phyloP scores from a whole-genome alignment of 2,888 invertebrate genomes.

The Caenorhabditis sulstoni region DNA sequence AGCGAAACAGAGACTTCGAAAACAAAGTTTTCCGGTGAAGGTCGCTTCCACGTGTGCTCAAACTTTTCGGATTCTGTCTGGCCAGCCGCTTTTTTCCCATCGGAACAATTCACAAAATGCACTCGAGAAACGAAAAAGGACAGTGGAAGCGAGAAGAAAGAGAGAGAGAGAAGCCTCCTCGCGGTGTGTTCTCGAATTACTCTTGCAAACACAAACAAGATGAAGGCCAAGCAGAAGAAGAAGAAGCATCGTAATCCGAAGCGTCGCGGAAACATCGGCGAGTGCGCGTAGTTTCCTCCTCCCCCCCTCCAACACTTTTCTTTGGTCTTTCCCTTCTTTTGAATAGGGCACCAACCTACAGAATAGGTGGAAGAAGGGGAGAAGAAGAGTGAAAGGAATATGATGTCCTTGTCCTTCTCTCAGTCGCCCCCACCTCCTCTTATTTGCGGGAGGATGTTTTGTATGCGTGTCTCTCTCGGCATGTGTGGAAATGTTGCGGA shows the following conservation, averaged over 20 bases:
- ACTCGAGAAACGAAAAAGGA: too few relatives aligned
- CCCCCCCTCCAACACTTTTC: background rate
- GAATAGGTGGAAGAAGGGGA: constrained; percentile 6
- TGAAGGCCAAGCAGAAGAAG: background rate
- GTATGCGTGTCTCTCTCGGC: background rate
- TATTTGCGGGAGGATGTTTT: constrained; percentile 26
- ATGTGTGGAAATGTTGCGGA: constrained; percentile 35
- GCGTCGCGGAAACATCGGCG: background rate
- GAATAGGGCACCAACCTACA: constrained; percentile 19
- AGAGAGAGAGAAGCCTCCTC: too few relatives aligned
- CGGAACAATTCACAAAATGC: too few relatives aligned
- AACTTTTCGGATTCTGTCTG: too few relatives aligned
- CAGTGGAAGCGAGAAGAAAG: constrained; percentile 2
- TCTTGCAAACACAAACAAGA: constrained; percentile 15
- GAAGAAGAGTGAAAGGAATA: constrained; percentile 10
- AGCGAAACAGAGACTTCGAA: too few relatives aligned
- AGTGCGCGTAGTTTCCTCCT: constrained; percentile 29
- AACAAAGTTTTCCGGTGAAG: too few relatives aligned
- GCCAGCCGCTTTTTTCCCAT: too few relatives aligned
- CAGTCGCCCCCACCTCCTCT: too few relatives aligned
- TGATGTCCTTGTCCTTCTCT: constrained; percentile 35
- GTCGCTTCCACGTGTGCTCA: too few relatives aligned
- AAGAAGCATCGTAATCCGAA: constrained; percentile 13
- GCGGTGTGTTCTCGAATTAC: constrained; percentile 33
- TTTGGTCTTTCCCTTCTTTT: background rate